phyloP scores from a whole-genome alignment of 2,888 invertebrate species.

The Euspilapteryx auroguttella region DNA sequence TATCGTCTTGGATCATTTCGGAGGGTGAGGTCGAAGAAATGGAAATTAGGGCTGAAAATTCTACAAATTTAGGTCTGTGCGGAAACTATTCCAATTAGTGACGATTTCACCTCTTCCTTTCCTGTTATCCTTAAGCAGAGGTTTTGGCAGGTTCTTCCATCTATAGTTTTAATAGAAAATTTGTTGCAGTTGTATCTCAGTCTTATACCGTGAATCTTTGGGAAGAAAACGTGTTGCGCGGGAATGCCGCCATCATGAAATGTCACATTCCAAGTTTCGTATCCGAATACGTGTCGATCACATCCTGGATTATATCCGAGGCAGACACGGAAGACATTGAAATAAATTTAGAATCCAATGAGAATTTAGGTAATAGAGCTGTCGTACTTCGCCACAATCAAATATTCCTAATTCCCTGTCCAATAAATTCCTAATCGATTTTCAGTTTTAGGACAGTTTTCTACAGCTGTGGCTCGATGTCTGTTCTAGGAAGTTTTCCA shows the following conservation, averaged over 20 bases:
- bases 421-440: too few relatives aligned
- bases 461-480: too few relatives aligned
- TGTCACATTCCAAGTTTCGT: conserved; percentile 94
- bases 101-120: not conserved
- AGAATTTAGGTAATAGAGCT: conserved; percentile 32
- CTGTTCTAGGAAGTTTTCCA: too few relatives aligned
- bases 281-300: conserved; percentile 84
- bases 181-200: conserved; percentile 83
- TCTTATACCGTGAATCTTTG: conserved; percentile 86
- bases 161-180: conserved; percentile 1
- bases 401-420: conserved; percentile 1
- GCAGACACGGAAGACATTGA: conserved; percentile 42
- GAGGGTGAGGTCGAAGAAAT: conserved; percentile 63
- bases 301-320: conserved; percentile 84
- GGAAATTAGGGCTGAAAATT: conserved; percentile 36
- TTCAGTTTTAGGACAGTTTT: too few relatives aligned
- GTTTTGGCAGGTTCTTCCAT: too few relatives aligned
- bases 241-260: conserved; percentile 88
- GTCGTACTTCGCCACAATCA: not conserved
- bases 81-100: not conserved
- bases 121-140: not conserved
- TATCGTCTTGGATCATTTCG: conserved; percentile 74
- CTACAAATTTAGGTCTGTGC: conserved; percentile 31
- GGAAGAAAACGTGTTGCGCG: conserved; percentile 89
- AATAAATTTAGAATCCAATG: conserved; percentile 45